Conservation (phyloP, 2,797 vertebrate species). For the Dendrocincla tyrannina region DNA sequence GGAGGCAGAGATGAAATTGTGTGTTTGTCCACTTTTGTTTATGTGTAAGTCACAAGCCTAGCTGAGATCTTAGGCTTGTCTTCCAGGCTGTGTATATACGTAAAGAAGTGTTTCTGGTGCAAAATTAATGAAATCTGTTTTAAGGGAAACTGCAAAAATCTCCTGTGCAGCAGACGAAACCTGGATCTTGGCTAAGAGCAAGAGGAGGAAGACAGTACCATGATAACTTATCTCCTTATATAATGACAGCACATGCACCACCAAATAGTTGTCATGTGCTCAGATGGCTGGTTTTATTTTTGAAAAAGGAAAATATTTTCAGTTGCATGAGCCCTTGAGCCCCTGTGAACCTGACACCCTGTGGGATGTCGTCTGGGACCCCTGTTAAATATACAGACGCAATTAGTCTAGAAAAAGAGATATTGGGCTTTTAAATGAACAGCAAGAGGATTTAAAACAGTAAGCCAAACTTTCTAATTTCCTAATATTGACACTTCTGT, state of each 20-base stretch:
- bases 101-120: background rate
- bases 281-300: background rate
- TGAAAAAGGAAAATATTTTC: slow-evolving; percentile 4
- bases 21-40: background rate
- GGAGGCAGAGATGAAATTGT: background rate
- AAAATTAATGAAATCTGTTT: background rate
- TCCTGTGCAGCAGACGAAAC: background rate
- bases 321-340: slow-evolving; percentile 6
- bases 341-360: background rate
- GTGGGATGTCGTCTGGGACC: background rate
- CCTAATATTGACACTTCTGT: slow-evolving; percentile 83
- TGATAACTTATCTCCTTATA: background rate
- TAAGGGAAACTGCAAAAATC: background rate
- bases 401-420: slow-evolving; percentile 13
- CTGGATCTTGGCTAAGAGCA: background rate
- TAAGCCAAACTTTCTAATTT: slow-evolving; percentile 81
- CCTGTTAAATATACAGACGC: background rate
- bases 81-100: background rate
- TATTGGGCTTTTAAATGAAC: slow-evolving; percentile 45
- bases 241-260: background rate
- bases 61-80: background rate
- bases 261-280: background rate
- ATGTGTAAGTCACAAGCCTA: background rate
- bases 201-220: background rate
- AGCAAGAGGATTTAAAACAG: slow-evolving; percentile 54